Percentiles rank a stretch among this genome's conserved stretches.
phyloP scores from a whole-genome alignment of 1,140 invertebrate species.

The Formica exsecta region DNA sequence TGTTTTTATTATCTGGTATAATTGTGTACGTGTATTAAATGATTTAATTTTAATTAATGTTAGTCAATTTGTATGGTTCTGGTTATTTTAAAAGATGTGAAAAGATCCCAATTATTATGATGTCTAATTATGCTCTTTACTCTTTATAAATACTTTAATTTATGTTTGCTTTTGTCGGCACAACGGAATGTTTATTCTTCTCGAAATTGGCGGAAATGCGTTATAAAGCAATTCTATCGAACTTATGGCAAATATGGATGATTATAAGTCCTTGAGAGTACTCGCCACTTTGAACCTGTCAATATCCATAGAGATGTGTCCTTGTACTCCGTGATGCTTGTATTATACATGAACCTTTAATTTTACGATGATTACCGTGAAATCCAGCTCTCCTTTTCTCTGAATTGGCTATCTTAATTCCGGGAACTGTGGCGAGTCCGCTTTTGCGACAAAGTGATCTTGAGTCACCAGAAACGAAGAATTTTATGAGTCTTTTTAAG shows the following conservation, averaged over 20 bases:
- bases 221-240: not conserved
- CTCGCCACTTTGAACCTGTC: not conserved
- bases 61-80: not conserved
- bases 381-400: not conserved
- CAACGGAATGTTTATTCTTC: not conserved
- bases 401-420: slow-evolving; percentile 8
- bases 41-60: slow-evolving; percentile 14
- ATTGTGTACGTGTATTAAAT: too few species aligned
- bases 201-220: not conserved
- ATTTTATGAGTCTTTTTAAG: slow-evolving; percentile 17
- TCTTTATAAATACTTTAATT: not conserved
- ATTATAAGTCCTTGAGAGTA: slow-evolving; percentile 5
- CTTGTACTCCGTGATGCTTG: too few species aligned
- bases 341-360: slow-evolving; percentile 9
- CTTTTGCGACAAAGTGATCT: slow-evolving; percentile 24
- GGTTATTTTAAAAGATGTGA: not conserved
- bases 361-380: slow-evolving; percentile 45
- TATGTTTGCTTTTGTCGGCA: not conserved
- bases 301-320: not conserved
- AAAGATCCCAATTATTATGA: not conserved
- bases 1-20: not conserved
- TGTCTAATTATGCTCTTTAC: not conserved
- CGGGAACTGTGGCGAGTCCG: not conserved
- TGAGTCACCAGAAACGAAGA: slow-evolving; percentile 31
- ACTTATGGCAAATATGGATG: not conserved